Conservation (phyloP, 1,140 invertebrate genomes). For the Bicyclus anynana region DNA sequence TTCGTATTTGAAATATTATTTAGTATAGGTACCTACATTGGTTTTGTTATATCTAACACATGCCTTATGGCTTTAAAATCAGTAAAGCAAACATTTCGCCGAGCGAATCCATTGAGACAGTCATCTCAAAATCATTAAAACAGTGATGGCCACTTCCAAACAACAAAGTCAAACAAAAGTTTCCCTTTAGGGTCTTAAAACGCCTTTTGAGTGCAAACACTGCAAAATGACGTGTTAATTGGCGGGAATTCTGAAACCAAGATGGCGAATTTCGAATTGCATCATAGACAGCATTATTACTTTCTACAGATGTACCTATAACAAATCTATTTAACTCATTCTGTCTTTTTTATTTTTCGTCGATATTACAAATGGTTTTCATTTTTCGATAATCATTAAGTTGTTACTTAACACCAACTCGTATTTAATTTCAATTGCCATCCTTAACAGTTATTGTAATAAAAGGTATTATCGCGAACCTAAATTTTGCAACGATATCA, state of each 20-base stretch:
- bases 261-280: conserved; percentile 38
- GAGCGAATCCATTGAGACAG: conserved; percentile 24
- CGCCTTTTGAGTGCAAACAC: conserved; percentile 46
- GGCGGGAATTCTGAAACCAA: conserved; percentile 48
- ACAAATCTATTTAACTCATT: no score
- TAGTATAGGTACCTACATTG: no score
- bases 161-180: conserved; percentile 49
- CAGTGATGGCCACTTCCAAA: conserved; percentile 37
- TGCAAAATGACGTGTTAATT: conserved; percentile 56
- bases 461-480: no score
- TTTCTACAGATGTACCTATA: conserved; percentile 24
- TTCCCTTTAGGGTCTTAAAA: conserved; percentile 45
- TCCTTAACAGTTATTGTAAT: no score
- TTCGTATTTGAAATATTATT: no score
- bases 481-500: no score
- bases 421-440: no score
- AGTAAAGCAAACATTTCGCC: conserved; percentile 11
- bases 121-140: conserved; percentile 44
- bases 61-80: neutral
- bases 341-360: no score
- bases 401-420: no score
- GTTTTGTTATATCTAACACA: no score
- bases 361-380: no score
- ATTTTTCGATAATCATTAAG: no score
- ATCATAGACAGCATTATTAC: conserved; percentile 47